These are phyloP conservation scores for Cotesia congregata DNA, from an alignment of 2,888 invertebrate species.

Conservation along the genomic window DNA sequence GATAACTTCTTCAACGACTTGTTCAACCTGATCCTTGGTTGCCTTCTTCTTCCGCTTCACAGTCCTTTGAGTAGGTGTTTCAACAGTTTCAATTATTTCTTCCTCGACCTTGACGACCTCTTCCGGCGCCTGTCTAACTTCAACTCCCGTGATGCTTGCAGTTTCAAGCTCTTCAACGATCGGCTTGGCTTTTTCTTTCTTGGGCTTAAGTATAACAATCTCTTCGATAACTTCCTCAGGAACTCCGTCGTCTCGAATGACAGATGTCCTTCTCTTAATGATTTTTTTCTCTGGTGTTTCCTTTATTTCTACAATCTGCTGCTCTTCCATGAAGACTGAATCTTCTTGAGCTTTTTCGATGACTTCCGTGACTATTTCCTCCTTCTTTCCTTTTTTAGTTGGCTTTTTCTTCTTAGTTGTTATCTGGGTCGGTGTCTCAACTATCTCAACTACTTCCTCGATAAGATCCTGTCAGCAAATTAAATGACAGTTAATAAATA, in stretches of 20 bases:
- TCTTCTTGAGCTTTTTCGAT: slow-evolving; percentile 51
- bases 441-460: slow-evolving; percentile 52
- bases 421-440: slow-evolving; percentile 47
- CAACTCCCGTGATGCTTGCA: slow-evolving; percentile 59
- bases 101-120: slow-evolving; percentile 53
- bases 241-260: slow-evolving; percentile 49
- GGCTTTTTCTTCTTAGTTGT: slow-evolving; percentile 54
- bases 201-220: slow-evolving; percentile 52
- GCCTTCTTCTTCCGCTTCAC: slow-evolving; percentile 62
- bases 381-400: slow-evolving; percentile 51
- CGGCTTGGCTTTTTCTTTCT: slow-evolving; percentile 54
- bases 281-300: slow-evolving; percentile 60
- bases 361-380: slow-evolving; percentile 47
- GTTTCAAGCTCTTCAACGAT: slow-evolving; percentile 52
- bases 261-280: slow-evolving; percentile 61
- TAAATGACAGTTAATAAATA: neutral
- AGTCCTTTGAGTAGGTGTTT: slow-evolving; percentile 65
- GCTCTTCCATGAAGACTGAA: slow-evolving; percentile 51
- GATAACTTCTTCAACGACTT: slow-evolving; percentile 52
- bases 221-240: slow-evolving; percentile 57
- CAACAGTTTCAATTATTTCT: slow-evolving; percentile 61
- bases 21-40: slow-evolving; percentile 45
- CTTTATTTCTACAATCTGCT: slow-evolving; percentile 64
- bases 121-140: slow-evolving; percentile 45
- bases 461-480: slow-evolving; percentile 44